Percentiles rank a stretch among this genome's conserved stretches.
These are phyloP conservation scores for Papilio polyxenes DNA, from an alignment of 1,140 invertebrate species.

Conservation along the genomic window DNA sequence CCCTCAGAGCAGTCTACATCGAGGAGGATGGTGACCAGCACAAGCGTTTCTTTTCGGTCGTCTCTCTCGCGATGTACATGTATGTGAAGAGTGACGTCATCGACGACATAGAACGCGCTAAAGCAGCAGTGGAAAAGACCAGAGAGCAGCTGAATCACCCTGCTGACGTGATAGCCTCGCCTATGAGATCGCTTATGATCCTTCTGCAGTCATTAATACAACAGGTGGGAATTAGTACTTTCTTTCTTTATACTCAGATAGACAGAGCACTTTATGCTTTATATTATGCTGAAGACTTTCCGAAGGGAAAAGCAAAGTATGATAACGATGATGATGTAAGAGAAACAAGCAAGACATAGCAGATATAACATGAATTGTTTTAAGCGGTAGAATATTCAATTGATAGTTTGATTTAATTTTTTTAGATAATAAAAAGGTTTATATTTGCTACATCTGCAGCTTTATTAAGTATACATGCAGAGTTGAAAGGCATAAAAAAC, in stretches of 20 bases:
- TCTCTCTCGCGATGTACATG: conserved; percentile 6
- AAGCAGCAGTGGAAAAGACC: not conserved
- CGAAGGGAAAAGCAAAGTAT: no score
- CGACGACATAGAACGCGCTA: not conserved
- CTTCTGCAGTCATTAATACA: not conserved
- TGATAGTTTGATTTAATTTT: no score
- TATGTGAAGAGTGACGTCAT: conserved; percentile 4
- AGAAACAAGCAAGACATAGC: no score
- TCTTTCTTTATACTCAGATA: not conserved
- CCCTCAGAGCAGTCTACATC: not conserved
- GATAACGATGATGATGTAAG: no score
- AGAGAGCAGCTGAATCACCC: not conserved
- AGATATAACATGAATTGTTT: no score
- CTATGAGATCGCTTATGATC: not conserved
- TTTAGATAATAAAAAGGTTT: no score
- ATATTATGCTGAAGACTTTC: no score
- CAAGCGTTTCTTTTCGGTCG: conserved; percentile 6
- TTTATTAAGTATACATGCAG: no score
- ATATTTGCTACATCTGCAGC: no score
- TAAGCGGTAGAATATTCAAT: no score
- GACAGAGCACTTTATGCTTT: no score
- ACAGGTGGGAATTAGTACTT: not conserved
- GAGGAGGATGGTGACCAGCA: not conserved
- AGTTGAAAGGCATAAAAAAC: not conserved
- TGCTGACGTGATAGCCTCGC: conserved; percentile 5